These are phyloP conservation scores for Melanogrammus aeglefinus DNA, from an alignment of 2,797 vertebrate species.

Conservation along the genomic window DNA sequence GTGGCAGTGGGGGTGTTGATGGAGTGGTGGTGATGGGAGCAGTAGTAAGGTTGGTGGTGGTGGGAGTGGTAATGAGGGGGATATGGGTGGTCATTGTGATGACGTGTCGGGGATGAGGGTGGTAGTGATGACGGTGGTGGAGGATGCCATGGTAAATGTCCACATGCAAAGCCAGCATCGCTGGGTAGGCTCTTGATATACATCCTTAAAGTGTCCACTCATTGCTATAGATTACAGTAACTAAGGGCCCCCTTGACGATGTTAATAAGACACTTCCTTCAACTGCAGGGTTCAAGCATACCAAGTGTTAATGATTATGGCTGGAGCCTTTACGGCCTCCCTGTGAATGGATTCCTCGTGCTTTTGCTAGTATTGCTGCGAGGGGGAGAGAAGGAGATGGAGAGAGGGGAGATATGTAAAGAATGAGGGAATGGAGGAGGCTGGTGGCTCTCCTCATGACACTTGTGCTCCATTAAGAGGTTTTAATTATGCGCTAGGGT, in stretches of 20 bases:
- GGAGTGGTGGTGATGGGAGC: not conserved
- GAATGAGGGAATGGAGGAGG: not conserved
- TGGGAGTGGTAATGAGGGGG: not conserved
- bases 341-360: slow-evolving; percentile 9
- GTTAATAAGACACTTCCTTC: not conserved
- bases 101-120: no score
- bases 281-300: slow-evolving; percentile 2
- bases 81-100: not conserved
- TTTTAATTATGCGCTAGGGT: slow-evolving; percentile 57
- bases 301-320: slow-evolving; percentile 7
- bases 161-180: not conserved
- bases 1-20: no score
- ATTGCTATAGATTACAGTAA: not conserved
- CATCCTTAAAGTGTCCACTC: not conserved
- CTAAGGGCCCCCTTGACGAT: not conserved
- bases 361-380: slow-evolving; percentile 15
- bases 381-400: slow-evolving; percentile 7
- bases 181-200: not conserved
- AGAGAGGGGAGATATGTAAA: not conserved
- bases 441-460: slow-evolving; percentile 27
- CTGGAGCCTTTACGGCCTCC: slow-evolving; percentile 3
- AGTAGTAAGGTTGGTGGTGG: no score
- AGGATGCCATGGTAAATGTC: not conserved
- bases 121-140: not conserved
- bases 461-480: slow-evolving; percentile 43